Conservation (phyloP, 1,140 invertebrate species). For the Atta colombica region DNA sequence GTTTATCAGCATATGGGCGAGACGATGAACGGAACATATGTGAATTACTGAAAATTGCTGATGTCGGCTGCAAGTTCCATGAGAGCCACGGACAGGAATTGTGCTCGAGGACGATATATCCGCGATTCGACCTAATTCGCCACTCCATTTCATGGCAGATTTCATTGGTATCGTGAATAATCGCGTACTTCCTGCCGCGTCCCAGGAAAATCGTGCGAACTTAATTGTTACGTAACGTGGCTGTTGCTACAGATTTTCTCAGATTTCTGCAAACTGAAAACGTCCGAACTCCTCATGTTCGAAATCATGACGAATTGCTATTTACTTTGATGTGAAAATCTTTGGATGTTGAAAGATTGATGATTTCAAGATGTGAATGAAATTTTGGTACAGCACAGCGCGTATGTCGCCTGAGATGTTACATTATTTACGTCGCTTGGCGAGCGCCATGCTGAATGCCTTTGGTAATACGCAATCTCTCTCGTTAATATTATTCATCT, state of each 20-base stretch:
- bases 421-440: constrained; percentile 39
- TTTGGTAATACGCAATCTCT: constrained; percentile 26
- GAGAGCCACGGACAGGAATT: not conserved
- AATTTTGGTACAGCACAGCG: no score
- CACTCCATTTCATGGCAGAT: not conserved
- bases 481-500: constrained; percentile 29
- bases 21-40: not conserved
- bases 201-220: not conserved
- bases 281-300: not conserved
- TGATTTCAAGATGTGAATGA: not conserved
- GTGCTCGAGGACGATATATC: constrained; percentile 26
- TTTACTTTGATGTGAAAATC: not conserved
- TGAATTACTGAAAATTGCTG: constrained; percentile 42
- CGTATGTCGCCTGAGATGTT: not conserved
- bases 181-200: constrained; percentile 1
- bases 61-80: not conserved
- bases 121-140: constrained; percentile 20
- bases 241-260: not conserved
- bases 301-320: not conserved
- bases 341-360: not conserved
- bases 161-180: constrained; percentile 19
- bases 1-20: not conserved
- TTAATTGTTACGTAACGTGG: not conserved
- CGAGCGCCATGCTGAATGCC: constrained; percentile 40
- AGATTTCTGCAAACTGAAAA: not conserved